Percentiles rank a stretch among this genome's conserved stretches.
Conservation (phyloP, 2,797 vertebrate species). For the Pelochelys cantorii region DNA sequence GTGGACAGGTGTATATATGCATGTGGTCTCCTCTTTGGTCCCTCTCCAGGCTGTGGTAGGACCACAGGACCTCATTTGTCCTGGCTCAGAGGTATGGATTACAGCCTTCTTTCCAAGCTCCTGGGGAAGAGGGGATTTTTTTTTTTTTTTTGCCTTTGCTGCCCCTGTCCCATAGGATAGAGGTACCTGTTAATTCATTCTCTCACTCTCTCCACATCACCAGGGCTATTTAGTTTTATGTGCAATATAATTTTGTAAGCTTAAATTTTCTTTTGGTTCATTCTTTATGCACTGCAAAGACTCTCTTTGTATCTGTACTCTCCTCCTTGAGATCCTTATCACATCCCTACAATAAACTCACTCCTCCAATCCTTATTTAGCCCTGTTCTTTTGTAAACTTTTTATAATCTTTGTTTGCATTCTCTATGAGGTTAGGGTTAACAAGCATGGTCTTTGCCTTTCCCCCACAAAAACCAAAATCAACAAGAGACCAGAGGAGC, state of each 20-base stretch:
- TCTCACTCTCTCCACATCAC: fast-evolving
- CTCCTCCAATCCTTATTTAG: constrained; percentile 10
- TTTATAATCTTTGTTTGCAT: neutral
- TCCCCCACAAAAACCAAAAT: constrained; percentile 5
- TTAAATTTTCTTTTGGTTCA: neutral
- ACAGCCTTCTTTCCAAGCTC: neutral
- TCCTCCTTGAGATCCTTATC: neutral
- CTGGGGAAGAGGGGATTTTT: neutral
- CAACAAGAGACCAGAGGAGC: constrained; percentile 6
- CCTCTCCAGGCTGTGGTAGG: neutral
- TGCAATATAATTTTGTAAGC: neutral
- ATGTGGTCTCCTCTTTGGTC: neutral
- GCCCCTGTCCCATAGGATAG: neutral
- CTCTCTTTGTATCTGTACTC: neutral
- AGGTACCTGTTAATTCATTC: neutral
- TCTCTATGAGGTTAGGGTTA: neutral
- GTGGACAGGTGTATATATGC: too few relatives aligned
- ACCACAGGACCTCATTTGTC: neutral
- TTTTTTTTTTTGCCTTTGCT: constrained; percentile 29
- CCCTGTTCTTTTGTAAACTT: neutral
- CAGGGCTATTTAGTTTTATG: neutral
- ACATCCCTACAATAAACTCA: neutral
- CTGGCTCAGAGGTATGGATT: neutral
- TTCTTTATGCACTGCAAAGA: neutral
- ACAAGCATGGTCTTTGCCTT: neutral